phyloP scores from a whole-genome alignment of 2,113 vertebrate species.

The Atherinomorus stipes region DNA sequence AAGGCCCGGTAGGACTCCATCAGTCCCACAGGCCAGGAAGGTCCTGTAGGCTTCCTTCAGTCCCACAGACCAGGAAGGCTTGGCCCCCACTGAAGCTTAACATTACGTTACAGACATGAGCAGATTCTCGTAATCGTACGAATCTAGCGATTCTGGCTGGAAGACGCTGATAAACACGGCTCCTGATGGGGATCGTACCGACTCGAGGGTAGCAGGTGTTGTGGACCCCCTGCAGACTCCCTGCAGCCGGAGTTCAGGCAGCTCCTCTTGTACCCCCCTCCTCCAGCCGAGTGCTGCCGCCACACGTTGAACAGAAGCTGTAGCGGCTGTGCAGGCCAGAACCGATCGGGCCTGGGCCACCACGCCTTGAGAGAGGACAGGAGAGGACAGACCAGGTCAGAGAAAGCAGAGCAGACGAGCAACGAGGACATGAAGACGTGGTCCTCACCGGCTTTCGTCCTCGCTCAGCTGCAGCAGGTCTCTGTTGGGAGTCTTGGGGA shows the following conservation, averaged over 20 bases:
- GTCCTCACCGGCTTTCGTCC: conserved; percentile 92
- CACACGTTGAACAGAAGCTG: conserved; percentile 92
- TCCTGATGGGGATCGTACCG: conserved; percentile 78
- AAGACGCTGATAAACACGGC: neutral
- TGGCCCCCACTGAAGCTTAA: no score
- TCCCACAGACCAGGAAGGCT: no score
- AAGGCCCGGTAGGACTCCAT: no score
- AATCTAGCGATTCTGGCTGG: no score
- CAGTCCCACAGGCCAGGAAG: no score
- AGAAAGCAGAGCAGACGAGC: neutral
- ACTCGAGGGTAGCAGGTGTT: conserved; percentile 96
- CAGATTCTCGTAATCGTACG: no score
- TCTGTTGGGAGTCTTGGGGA: conserved; percentile 87
- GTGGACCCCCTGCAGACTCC: conserved; percentile 89
- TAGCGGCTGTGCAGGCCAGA: conserved; percentile 91
- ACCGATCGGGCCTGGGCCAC: conserved; percentile 92
- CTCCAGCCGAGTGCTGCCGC: conserved; percentile 84
- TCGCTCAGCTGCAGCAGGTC: conserved; percentile 87
- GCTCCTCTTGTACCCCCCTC: conserved; percentile 94
- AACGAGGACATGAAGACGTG: no score
- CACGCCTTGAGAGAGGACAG: conserved; percentile 83
- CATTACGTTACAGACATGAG: no score
- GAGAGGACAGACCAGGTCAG: rapidly evolving
- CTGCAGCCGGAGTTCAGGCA: conserved; percentile 87
- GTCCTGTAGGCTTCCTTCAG: no score